phyloP scores from a whole-genome alignment of 2,797 vertebrate species.

The Delichon dasypus region DNA sequence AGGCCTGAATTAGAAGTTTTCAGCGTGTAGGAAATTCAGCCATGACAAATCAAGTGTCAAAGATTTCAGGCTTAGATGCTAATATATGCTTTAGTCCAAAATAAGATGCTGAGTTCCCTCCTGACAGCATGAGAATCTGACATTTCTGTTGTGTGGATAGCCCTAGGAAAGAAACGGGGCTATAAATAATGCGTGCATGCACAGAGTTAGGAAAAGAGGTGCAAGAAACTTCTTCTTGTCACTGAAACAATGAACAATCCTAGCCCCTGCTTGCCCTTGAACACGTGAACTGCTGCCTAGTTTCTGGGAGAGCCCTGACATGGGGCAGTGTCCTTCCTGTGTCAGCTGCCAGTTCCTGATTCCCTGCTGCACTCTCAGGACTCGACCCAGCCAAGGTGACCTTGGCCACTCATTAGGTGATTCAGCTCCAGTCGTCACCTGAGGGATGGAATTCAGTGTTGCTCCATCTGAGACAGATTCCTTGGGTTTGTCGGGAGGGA shows the following conservation, averaged over 20 bases:
- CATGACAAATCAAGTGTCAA: background rate
- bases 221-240: background rate
- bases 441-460: accelerated
- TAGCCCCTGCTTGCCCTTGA: background rate
- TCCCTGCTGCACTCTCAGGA: background rate
- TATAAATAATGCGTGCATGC: background rate
- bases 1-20: background rate
- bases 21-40: background rate
- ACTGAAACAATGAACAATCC: background rate
- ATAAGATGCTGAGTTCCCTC: background rate
- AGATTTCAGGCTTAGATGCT: background rate
- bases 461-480: background rate
- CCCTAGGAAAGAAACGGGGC: background rate
- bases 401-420: too few relatives aligned
- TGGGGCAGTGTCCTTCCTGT: background rate
- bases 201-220: background rate
- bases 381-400: background rate
- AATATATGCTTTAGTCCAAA: background rate
- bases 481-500: background rate
- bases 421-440: background rate
- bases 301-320: background rate
- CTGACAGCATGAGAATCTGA: slow-evolving; percentile 7
- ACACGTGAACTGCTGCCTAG: background rate
- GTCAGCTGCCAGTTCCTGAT: background rate
- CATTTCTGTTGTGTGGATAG: background rate